Evolutionary conservation across 2,888 invertebrate species (phyloP), one percentile per base, ranked within the genome.

Genomic region (Axea sp.): DNA sequence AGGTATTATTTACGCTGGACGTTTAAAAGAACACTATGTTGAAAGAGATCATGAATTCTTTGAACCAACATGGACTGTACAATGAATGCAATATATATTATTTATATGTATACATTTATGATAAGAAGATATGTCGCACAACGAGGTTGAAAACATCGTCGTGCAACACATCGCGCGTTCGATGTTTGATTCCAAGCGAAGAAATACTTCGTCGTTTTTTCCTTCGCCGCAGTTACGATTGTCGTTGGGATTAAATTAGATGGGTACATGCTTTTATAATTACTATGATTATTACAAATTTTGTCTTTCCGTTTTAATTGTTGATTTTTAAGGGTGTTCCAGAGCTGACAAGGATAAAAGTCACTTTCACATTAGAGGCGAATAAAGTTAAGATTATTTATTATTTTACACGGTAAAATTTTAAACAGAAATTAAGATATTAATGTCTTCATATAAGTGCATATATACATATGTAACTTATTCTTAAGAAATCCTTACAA

Each of bases 181-280:
- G 81, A 83, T 83, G 81, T 82, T 82, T 81, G 80, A 80, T 82
- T 83, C 57, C 78, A 75, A 78, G 78, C 79, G 77, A 81, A 78
- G 78, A 65, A 77, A 71, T 17, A 75, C 39, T 80, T 80, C 77
- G 69, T 77, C 75, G 53, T 51, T 77, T 15, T 65, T 62, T 81
- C 76, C 77, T 77, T 78, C 74, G 77, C 78, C 76, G 77, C 55
- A 57, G 6, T 79, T 80, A 77, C 78, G 81, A 84, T 84, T 83
- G 81, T 83, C 83, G 80, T 68, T 80, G 68, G 81, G 79, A 78
- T 69, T 81, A 78, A 78, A 71, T 80, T 72, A 76, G 76, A 80
- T 77, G 78, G 76, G 79, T 79, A 79, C 55, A 71, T 47, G 45
- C 1, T 49, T 67, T 28, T 6, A 28, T 45, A 9, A 17, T 28